Percentiles rank a stretch among this genome's conserved stretches.
Conservation (phyloP, 2,888 invertebrate species). For the Scaptomyza polygonia region DNA sequence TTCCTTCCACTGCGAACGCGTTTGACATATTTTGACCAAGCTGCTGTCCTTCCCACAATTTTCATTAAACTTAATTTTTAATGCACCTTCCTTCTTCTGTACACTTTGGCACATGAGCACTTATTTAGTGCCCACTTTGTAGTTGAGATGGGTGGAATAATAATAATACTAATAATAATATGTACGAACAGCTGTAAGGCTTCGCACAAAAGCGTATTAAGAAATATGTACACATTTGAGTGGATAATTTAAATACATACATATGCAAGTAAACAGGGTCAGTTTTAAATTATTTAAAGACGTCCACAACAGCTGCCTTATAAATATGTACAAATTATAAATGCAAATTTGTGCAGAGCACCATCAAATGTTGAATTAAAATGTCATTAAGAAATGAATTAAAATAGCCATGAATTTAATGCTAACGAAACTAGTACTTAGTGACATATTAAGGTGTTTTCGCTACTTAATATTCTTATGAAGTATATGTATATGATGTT, state of each 20-base stretch:
- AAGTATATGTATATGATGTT: too few species aligned
- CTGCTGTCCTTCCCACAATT: constrained; percentile 35
- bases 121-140: constrained; percentile 28
- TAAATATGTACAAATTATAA: constrained; percentile 21
- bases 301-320: neutral
- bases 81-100: constrained; percentile 30
- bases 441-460: too few species aligned
- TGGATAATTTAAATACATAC: neutral
- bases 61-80: constrained; percentile 66
- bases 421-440: too few species aligned
- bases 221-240: neutral
- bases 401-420: too few species aligned
- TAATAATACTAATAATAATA: constrained; percentile 11
- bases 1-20: constrained; percentile 5
- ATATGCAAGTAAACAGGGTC: neutral
- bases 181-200: constrained; percentile 30
- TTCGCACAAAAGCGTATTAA: constrained; percentile 38
- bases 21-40: constrained; percentile 22
- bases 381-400: too few species aligned
- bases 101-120: constrained; percentile 39
- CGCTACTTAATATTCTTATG: too few species aligned
- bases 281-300: constrained; percentile 26
- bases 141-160: constrained; percentile 8
- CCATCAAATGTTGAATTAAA: neutral
- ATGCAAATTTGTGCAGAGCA: constrained; percentile 15